Evolutionary conservation across 2,888 invertebrate species (phyloP), one percentile per base, ranked within the genome.

Genomic region (Therioaphis trifolii): DNA sequence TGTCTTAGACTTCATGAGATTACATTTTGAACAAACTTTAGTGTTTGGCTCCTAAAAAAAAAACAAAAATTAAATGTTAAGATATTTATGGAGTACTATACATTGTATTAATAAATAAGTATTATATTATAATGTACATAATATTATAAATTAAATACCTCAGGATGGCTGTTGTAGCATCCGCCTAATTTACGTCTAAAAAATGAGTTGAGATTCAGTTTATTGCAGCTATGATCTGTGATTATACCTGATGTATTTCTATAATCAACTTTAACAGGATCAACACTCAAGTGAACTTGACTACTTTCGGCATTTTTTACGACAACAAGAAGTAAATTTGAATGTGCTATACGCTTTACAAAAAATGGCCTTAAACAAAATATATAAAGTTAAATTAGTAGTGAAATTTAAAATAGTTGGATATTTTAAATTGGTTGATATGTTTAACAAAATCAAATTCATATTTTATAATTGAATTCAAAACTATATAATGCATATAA

Each of bases 241-340:
- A 86, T 21, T 27, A 61, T 68, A 52, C 35, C 74, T 24, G n/a
- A 63, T 63, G 72, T 15, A 3, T 72, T 35, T 89, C 91, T 86
- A 88, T 91, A 91, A 27, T 88, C 87, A 72, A 92, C 90, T 84
- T 88, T 89, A 85, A 89, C 88, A 0, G 92, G 91, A 29, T 89
- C 88, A 40, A 92, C 91, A 55, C 89, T 90, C 75, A 91, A 88
- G 76, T 88, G 88, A 69, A 89, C 89, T 85, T 90, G 90, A 85
- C 90, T 90, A 24, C 90, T 90, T 74, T 89, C 89, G 86, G 89
- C 88, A 0, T 90, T 90, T 87, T 94, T 91, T 5, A 95, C 92
- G 18, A 94, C 93, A 71, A 96, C 91, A 85, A 96, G 89, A 49
- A 96, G 87, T 84, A 96, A 89, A 89, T 96, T 96, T 29, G 95